phyloP scores from a whole-genome alignment of 2,797 vertebrate genomes.

The Tapera naevia region DNA sequence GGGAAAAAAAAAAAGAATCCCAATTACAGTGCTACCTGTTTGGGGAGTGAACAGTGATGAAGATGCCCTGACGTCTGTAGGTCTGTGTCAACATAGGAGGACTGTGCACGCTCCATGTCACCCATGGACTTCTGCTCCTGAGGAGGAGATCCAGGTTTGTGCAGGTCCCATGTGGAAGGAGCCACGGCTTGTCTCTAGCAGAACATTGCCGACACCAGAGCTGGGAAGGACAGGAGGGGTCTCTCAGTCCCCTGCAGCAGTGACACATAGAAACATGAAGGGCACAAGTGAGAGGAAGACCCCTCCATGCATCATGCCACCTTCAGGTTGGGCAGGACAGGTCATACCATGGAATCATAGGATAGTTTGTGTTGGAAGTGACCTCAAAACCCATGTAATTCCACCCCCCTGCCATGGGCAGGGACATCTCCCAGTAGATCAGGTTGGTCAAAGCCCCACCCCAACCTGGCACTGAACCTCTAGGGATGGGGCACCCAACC shows the following conservation, averaged over 20 bases:
- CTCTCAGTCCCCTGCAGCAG: neutral
- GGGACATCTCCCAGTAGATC: no score
- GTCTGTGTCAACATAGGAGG: neutral
- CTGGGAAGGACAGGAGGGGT: neutral
- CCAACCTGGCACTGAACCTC: no score
- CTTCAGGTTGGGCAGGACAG: neutral
- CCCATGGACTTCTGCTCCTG: fast-evolving
- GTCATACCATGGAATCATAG: no score
- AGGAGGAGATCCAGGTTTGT: neutral
- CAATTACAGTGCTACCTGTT: neutral
- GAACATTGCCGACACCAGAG: neutral
- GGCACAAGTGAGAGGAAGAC: neutral
- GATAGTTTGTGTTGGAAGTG: no score
- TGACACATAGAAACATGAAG: neutral
- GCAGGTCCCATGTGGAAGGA: neutral
- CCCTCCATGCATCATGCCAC: fast-evolving
- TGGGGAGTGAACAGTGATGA: neutral
- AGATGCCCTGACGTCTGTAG: neutral
- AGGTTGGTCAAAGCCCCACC: no score
- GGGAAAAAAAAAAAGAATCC: no score
- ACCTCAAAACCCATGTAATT: no score
- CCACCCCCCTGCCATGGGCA: no score
- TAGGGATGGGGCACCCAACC: no score
- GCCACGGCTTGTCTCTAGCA: neutral
- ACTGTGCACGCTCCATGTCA: fast-evolving